These are phyloP conservation scores for Pleuronectes platessa DNA, from an alignment of 2,113 vertebrate genomes.

Conservation along the genomic window DNA sequence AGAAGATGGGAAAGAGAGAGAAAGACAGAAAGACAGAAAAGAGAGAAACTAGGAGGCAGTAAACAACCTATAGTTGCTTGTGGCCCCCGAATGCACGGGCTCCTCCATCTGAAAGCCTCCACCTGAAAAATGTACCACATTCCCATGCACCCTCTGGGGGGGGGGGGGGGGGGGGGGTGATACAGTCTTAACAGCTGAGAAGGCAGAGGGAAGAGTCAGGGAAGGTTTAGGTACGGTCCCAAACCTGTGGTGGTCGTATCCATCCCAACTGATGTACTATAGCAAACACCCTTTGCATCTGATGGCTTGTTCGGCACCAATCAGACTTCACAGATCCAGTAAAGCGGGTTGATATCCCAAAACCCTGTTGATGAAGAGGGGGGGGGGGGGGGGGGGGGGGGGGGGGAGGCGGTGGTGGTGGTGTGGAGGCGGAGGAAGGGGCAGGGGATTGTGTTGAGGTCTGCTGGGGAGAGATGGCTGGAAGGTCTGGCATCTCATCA, in stretches of 20 bases:
- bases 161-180: slow-evolving; percentile 53
- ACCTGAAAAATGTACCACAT: slow-evolving; percentile 83
- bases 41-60: too few species aligned
- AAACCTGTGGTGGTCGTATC: slow-evolving; percentile 71
- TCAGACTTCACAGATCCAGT: slow-evolving; percentile 85
- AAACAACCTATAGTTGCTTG: slow-evolving; percentile 24
- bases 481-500: slow-evolving; percentile 85
- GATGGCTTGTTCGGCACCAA: slow-evolving; percentile 86
- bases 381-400: slow-evolving; percentile 4
- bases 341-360: slow-evolving; percentile 82
- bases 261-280: slow-evolving; percentile 66
- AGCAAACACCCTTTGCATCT: slow-evolving; percentile 88
- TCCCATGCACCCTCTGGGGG: too few species aligned
- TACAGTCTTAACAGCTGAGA: slow-evolving; percentile 78
- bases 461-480: slow-evolving; percentile 72
- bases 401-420: not conserved
- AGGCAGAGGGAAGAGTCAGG: slow-evolving; percentile 83
- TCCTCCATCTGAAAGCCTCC: slow-evolving; percentile 90
- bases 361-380: slow-evolving; percentile 77
- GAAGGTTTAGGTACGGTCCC: slow-evolving; percentile 90
- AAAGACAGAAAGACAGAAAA: too few species aligned
- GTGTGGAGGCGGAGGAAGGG: slow-evolving; percentile 64
- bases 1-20: too few species aligned
- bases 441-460: slow-evolving; percentile 58
- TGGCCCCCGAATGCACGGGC: slow-evolving; percentile 83